Conservation (phyloP, 2,797 vertebrate species). For the Cyclura pinguis region DNA sequence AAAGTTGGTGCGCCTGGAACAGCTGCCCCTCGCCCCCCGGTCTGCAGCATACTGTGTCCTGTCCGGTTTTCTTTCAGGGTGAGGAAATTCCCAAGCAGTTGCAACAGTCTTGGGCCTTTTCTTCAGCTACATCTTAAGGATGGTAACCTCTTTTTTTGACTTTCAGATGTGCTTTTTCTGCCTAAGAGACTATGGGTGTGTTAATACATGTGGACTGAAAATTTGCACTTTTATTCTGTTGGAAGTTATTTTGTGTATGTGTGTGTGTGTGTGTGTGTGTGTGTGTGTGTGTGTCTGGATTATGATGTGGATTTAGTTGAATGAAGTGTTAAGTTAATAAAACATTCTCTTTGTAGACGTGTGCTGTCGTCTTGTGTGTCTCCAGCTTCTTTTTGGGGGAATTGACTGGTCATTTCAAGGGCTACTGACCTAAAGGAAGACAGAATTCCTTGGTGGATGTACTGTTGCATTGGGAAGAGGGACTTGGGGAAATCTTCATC, state of each 20-base stretch:
- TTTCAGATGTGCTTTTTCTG: slow-evolving; percentile 20
- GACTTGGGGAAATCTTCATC: neutral
- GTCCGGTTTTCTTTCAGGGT: neutral
- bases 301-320: slow-evolving; percentile 73
- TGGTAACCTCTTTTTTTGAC: neutral
- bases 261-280: neutral
- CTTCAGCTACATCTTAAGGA: neutral
- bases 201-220: slow-evolving; percentile 66
- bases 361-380: neutral
- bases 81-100: neutral
- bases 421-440: neutral
- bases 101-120: neutral
- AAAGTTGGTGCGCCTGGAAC: neutral
- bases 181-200: slow-evolving; percentile 49
- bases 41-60: no score
- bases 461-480: neutral
- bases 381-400: neutral
- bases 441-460: neutral
- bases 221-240: slow-evolving; percentile 75
- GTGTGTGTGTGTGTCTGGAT: slow-evolving; percentile 59
- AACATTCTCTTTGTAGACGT: slow-evolving; percentile 67
- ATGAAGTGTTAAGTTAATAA: slow-evolving; percentile 79
- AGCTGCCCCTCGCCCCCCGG: neutral
- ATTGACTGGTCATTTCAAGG: neutral
- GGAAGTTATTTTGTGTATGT: slow-evolving; percentile 54